phyloP scores from a whole-genome alignment of 2,797 vertebrate species.

The Pangasius mekongensis region DNA sequence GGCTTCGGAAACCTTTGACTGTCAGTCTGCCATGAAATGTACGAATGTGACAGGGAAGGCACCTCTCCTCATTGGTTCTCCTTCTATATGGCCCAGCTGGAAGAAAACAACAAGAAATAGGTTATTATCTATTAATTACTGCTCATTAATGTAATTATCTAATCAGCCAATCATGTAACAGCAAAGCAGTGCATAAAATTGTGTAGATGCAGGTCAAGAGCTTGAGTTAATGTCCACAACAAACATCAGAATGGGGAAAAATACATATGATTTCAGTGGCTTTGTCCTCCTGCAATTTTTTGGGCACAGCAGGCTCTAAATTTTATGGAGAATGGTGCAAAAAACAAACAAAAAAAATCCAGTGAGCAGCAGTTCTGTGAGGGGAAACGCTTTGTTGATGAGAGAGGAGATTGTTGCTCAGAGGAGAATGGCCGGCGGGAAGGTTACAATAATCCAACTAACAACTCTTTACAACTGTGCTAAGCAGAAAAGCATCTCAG shows the following conservation, averaged over 20 bases:
- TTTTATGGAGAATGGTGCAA: not conserved
- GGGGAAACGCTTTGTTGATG: not conserved
- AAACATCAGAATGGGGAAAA: not conserved
- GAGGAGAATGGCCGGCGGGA: not conserved
- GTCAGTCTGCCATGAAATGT: conserved; percentile 93
- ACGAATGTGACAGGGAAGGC: conserved; percentile 97
- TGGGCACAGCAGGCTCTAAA: not conserved
- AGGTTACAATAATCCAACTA: not conserved
- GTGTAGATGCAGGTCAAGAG: not conserved
- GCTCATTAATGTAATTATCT: not conserved
- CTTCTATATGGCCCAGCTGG: conserved; percentile 97
- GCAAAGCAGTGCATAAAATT: not conserved
- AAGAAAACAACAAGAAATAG: conserved; percentile 25
- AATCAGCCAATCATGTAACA: not conserved
- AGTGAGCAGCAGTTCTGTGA: not conserved
- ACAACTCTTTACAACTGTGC: not conserved
- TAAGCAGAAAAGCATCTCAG: not conserved
- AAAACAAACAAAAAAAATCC: not conserved
- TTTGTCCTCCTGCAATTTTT: not conserved
- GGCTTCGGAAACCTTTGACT: conserved; percentile 43
- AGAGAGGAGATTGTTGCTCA: not conserved
- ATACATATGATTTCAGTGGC: not conserved
- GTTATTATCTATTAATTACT: not conserved
- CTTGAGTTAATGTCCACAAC: not conserved
- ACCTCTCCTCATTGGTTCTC: conserved; percentile 90